A percentile compares a stretch with the other conserved stretches of the same genome.
These are phyloP conservation scores for Cyclophora albipunctata DNA, from an alignment of 2,888 invertebrate genomes.

Conservation along the genomic window DNA sequence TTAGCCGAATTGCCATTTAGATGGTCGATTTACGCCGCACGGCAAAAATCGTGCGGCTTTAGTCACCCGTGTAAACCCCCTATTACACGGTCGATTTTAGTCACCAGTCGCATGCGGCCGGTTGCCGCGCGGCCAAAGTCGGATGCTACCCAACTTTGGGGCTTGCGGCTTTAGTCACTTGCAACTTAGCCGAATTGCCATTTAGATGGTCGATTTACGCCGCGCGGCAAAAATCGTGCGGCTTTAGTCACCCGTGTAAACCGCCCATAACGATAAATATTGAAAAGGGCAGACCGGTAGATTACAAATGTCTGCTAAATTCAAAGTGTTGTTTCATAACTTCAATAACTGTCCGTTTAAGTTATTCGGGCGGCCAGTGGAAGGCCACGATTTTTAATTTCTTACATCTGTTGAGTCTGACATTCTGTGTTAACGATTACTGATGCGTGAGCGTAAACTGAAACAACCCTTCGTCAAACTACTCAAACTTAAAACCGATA, in stretches of 20 bases:
- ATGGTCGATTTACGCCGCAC: conserved; percentile 27
- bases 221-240: conserved; percentile 23
- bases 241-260: conserved; percentile 28
- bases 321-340: too few relatives aligned
- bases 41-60: conserved; percentile 32
- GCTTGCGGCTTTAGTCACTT: conserved; percentile 34
- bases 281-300: too few relatives aligned
- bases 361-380: too few relatives aligned
- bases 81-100: too few relatives aligned
- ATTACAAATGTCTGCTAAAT: too few relatives aligned
- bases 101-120: conserved; percentile 28
- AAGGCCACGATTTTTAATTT: too few relatives aligned
- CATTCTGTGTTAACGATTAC: too few relatives aligned
- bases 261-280: conserved; percentile 6
- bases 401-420: too few relatives aligned
- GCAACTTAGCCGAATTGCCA: conserved; percentile 31
- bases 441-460: too few relatives aligned
- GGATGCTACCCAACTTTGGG: conserved; percentile 33
- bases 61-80: conserved; percentile 31
- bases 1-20: conserved; percentile 32
- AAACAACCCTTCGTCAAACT: too few relatives aligned
- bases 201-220: conserved; percentile 17
- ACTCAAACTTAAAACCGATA: too few relatives aligned
- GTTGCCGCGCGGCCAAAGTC: conserved; percentile 31
- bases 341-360: too few relatives aligned